Conservation (phyloP, 2,888 invertebrate species). For the Malthinus seriepunctatus region DNA sequence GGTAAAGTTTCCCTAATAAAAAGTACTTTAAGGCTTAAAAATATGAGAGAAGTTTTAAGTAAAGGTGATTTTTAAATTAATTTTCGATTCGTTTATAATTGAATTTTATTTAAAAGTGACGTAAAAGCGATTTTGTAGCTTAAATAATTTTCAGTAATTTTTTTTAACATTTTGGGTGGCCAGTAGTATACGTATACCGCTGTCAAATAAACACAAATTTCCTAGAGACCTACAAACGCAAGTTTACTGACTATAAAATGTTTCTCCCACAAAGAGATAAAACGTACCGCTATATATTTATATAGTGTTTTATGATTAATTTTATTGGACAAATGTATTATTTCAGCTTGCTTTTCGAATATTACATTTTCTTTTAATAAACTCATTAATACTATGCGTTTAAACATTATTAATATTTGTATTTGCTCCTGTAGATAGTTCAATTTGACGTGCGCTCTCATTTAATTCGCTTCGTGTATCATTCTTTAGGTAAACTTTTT, state of each 20-base stretch:
- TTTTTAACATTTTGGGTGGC: constrained; percentile 30
- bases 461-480: too few relatives aligned
- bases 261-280: constrained; percentile 42
- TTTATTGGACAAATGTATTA: constrained; percentile 36
- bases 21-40: constrained; percentile 36
- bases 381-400: constrained; percentile 10
- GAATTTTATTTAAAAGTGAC: constrained; percentile 18
- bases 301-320: constrained; percentile 42
- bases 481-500: not conserved
- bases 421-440: not conserved
- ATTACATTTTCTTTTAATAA: constrained; percentile 29
- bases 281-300: constrained; percentile 44
- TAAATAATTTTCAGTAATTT: constrained; percentile 10
- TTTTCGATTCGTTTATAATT: constrained; percentile 40
- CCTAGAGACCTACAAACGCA: constrained; percentile 32
- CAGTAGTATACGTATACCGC: constrained; percentile 24
- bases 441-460: too few relatives aligned
- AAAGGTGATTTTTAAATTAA: constrained; percentile 51
- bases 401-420: constrained; percentile 6
- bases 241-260: constrained; percentile 40
- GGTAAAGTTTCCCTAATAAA: too few relatives aligned
- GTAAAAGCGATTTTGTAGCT: not conserved
- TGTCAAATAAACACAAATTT: constrained; percentile 39
- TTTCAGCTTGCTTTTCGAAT: constrained; percentile 35
- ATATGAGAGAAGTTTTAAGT: constrained; percentile 52